Base-by-base conservation (phyloP, 2,888 invertebrate species). In the Pollenia griseotomentosa region DNA sequence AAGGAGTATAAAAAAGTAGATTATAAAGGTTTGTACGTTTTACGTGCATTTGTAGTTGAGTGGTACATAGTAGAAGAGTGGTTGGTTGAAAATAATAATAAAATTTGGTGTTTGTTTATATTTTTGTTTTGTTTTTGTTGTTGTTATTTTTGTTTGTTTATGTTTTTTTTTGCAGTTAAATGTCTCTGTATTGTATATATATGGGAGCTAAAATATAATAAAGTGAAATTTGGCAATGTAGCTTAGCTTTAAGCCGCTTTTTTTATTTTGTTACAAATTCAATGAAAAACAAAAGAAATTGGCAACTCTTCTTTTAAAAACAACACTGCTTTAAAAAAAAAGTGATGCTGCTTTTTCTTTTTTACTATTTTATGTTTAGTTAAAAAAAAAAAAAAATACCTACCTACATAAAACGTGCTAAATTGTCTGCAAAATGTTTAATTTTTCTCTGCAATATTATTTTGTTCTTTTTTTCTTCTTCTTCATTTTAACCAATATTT, bases 161-260 rank as follows among this genome's bases (percentile, higher is more conserved):
- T 61, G 77, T 78, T 59, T 16, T 77, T 77, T 33, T 33, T 66
- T 73, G 68, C 65, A 71, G 46, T 46, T 61, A 73, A 79, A 16
- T 42, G 63, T 70, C 53, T 74, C 10, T 68, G 63, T 70, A 46
- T 61, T 55, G 42, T 75, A 16, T 40, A 12, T 68, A 68, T 75
- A 53, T 81, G 81, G 63, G 68, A 55, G 70, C 6, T 63, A 71
- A 5, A 63, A 63, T 80, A 74, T 68, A 51, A 23, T 66, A 74
- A 83, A 59, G 71, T 81, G 80, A 85, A 80, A 85, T 51, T 85
- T 85, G 80, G 68, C 81, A 85, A 77, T 70, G 70, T 33, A 33
- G 33, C 33, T 33, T 42, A 46, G 74, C 68, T 75, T 6, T 33
- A 70, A 55, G 66, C 33, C 59, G 51, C 51, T 42, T 73, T 71